Percentiles rank a stretch among this genome's conserved stretches.
phyloP scores from a whole-genome alignment of 2,888 invertebrate genomes.

The Drosophila eohydei region DNA sequence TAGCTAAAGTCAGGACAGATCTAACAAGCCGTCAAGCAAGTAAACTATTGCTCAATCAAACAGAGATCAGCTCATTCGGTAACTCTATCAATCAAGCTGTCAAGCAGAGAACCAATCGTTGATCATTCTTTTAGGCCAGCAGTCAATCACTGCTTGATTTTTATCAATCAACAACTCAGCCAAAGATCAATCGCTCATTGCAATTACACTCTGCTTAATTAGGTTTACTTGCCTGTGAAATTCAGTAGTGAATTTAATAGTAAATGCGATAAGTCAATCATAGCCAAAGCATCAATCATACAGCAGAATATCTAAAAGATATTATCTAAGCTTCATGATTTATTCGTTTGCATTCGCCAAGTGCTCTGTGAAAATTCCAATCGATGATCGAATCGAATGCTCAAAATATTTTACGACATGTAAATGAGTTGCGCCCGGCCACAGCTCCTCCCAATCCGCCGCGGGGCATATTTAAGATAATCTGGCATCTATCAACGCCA shows the following conservation, averaged over 20 bases:
- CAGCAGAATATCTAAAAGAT: background rate
- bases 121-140: no score
- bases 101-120: no score
- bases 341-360: constrained; percentile 11
- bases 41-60: no score
- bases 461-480: constrained; percentile 69
- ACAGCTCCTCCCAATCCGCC: background rate
- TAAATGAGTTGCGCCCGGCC: constrained; percentile 52
- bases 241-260: no score
- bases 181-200: no score
- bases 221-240: background rate
- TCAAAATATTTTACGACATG: constrained; percentile 57
- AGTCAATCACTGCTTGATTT: no score
- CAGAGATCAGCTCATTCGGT: background rate
- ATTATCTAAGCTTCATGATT: background rate
- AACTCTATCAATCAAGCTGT: no score
- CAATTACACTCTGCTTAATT: no score
- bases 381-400: constrained; percentile 39
- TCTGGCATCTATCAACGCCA: constrained; percentile 72
- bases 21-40: background rate
- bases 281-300: background rate
- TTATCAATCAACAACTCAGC: no score
- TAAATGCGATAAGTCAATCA: background rate
- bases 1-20: background rate
- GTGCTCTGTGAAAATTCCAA: constrained; percentile 30